These are phyloP conservation scores for Gracilinanus agilis DNA, from an alignment of 2,113 vertebrate species.

Conservation along the genomic window DNA sequence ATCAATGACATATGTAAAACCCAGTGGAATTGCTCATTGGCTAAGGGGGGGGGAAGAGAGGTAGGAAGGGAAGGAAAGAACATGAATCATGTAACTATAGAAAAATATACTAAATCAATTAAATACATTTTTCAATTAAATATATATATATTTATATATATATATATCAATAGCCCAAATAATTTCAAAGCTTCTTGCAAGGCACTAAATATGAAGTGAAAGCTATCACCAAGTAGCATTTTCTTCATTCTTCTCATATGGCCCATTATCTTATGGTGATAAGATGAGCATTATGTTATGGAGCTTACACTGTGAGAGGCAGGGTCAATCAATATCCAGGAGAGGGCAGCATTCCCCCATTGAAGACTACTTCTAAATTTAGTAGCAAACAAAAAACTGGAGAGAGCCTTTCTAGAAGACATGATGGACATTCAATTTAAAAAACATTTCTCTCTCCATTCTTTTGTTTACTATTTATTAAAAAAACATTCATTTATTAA, in stretches of 20 bases:
- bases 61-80: too few relatives aligned
- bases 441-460: neutral
- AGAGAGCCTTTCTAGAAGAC: neutral
- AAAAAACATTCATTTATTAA: neutral
- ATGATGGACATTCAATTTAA: neutral
- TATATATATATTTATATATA: too few relatives aligned
- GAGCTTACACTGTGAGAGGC: neutral
- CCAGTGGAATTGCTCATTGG: too few relatives aligned
- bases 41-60: too few relatives aligned
- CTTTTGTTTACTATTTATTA: neutral
- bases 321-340: neutral
- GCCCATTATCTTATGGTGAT: neutral
- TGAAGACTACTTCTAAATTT: neutral
- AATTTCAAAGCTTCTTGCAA: neutral
- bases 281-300: neutral
- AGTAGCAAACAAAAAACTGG: neutral
- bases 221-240: neutral
- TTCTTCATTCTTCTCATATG: neutral
- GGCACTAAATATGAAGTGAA: neutral
- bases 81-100: too few relatives aligned
- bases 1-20: too few relatives aligned
- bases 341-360: neutral
- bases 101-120: too few relatives aligned
- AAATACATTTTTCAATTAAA: too few relatives aligned
- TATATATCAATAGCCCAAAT: neutral